A percentile compares a stretch with the other conserved stretches of the same genome.
phyloP scores from a whole-genome alignment of 2,797 vertebrate species.

The Coracias cyanogaster region DNA sequence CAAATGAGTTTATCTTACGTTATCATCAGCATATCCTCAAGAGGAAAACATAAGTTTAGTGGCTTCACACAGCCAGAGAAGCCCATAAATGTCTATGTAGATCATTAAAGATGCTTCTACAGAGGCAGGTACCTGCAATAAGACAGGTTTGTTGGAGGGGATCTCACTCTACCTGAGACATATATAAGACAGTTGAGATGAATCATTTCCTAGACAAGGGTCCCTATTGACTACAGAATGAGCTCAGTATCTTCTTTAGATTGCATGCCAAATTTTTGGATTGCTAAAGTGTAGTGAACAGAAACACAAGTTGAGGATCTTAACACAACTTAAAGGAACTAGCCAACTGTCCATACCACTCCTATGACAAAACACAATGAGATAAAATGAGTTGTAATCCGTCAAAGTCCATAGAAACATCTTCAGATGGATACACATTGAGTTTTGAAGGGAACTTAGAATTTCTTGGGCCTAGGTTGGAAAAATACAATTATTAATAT shows the following conservation, averaged over 20 bases:
- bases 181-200: not conserved
- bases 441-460: not conserved
- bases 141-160: not conserved
- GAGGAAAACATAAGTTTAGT: not conserved
- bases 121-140: not conserved
- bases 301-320: not conserved
- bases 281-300: not conserved
- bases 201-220: not conserved
- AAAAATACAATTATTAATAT: not conserved
- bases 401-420: not conserved
- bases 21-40: not conserved
- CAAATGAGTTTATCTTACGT: not conserved
- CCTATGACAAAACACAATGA: not conserved
- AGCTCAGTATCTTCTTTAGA: not conserved
- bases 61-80: not conserved
- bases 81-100: not conserved
- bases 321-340: not conserved
- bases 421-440: not conserved
- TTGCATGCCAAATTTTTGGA: not conserved
- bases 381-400: not conserved
- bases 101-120: not conserved
- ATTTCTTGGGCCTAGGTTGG: not conserved
- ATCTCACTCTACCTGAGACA: not conserved
- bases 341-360: not conserved
- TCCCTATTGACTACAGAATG: not conserved